Percentiles rank a stretch among this genome's conserved stretches.
phyloP scores from a whole-genome alignment of 2,113 vertebrate species.

The Aythya baeri region DNA sequence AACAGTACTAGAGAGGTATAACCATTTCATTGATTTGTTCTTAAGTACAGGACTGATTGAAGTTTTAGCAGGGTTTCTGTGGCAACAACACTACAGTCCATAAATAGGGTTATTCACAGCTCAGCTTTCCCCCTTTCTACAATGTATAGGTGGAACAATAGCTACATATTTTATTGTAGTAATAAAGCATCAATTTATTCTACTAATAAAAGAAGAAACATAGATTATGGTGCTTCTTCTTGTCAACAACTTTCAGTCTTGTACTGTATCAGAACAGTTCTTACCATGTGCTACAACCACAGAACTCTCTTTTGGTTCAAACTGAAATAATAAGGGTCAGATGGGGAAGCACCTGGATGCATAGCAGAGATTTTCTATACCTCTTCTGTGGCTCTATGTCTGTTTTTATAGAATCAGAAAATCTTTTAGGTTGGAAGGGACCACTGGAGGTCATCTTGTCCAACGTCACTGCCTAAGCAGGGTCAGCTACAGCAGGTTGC shows the following conservation, averaged over 20 bases:
- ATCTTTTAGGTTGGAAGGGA: not conserved
- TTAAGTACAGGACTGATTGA: not conserved
- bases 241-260: not conserved
- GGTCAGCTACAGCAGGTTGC: too few species aligned
- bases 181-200: not conserved
- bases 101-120: not conserved
- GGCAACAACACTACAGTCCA: not conserved
- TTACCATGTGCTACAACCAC: not conserved
- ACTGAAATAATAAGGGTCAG: not conserved
- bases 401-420: not conserved
- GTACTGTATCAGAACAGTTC: not conserved
- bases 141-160: not conserved
- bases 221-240: not conserved
- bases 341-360: not conserved
- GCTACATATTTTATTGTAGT: not conserved
- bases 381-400: not conserved
- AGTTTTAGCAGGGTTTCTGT: not conserved
- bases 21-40: not conserved
- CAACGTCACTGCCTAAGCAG: too few species aligned
- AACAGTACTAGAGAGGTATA: not conserved
- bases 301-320: not conserved
- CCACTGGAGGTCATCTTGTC: too few species aligned
- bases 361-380: not conserved
- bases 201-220: not conserved
- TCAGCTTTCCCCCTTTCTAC: not conserved